Conservation (phyloP, 1,140 invertebrate species). For the Drosophila repleta region DNA sequence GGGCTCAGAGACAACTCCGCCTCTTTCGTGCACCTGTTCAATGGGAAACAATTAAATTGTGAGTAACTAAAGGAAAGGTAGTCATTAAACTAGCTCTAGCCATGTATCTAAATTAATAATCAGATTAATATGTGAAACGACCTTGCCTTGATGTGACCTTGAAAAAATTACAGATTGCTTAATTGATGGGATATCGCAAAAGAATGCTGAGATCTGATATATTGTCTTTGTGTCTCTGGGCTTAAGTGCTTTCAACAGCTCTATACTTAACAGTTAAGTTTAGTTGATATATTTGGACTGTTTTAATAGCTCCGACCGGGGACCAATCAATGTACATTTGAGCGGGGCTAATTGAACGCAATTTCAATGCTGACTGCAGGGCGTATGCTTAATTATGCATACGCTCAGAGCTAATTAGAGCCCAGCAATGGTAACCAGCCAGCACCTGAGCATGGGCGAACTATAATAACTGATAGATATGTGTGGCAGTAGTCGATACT, state of each 20-base stretch:
- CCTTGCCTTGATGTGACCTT: conserved; percentile 58
- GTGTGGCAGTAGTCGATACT: background rate
- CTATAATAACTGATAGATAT: conserved; percentile 39
- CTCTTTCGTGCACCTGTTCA: too few relatives aligned
- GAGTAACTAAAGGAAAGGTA: background rate
- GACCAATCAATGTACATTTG: conserved; percentile 48
- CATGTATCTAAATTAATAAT: conserved; percentile 32
- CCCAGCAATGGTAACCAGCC: conserved; percentile 26
- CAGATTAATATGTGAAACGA: conserved; percentile 37
- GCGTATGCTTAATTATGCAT: conserved; percentile 81
- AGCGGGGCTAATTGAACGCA: conserved; percentile 56
- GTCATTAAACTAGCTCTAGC: background rate
- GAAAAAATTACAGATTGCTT: conserved; percentile 53
- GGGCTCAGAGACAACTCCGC: background rate
- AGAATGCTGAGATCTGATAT: conserved; percentile 61
- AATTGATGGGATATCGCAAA: conserved; percentile 64
- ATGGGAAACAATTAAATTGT: conserved; percentile 3
- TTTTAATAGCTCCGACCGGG: conserved; percentile 29
- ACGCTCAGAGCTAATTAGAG: conserved; percentile 68
- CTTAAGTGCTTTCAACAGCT: conserved; percentile 42
- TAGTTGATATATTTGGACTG: conserved; percentile 47
- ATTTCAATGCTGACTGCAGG: conserved; percentile 56
- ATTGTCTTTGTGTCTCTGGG: conserved; percentile 45
- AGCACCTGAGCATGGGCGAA: conserved; percentile 47
- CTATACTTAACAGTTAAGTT: conserved; percentile 59